These are phyloP conservation scores for Nesoenas mayeri DNA, from an alignment of 2,113 vertebrate genomes.

Conservation along the genomic window DNA sequence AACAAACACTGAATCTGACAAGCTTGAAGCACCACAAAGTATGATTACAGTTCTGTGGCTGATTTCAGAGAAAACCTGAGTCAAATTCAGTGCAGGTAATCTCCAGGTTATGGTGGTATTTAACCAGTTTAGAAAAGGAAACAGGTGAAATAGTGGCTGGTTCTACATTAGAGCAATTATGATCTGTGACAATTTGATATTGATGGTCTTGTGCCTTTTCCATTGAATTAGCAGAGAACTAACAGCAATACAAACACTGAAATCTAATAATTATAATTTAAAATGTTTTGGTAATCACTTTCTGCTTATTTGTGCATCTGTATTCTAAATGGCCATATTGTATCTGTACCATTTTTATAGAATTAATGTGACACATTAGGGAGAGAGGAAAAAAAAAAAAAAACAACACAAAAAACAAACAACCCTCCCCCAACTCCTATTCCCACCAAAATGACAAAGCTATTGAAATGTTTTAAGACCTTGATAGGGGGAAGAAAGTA, in stretches of 20 bases:
- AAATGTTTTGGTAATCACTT: neutral
- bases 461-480: neutral
- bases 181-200: neutral
- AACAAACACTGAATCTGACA: neutral
- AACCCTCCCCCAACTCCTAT: no score
- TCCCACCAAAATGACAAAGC: neutral
- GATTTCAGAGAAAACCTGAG: neutral
- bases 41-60: neutral
- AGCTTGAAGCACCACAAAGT: neutral
- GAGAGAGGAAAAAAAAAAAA: no score
- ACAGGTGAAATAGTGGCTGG: neutral
- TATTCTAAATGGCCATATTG: neutral
- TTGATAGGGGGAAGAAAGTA: neutral
- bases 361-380: neutral
- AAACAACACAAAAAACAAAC: no score
- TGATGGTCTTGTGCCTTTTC: neutral
- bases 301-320: neutral
- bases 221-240: neutral
- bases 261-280: neutral
- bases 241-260: neutral
- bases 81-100: neutral
- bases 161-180: neutral
- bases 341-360: neutral
- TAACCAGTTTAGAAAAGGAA: neutral
- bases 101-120: neutral